These are phyloP conservation scores for Rhyacophila evoluta DNA, from an alignment of 2,888 invertebrate genomes.

Conservation along the genomic window DNA sequence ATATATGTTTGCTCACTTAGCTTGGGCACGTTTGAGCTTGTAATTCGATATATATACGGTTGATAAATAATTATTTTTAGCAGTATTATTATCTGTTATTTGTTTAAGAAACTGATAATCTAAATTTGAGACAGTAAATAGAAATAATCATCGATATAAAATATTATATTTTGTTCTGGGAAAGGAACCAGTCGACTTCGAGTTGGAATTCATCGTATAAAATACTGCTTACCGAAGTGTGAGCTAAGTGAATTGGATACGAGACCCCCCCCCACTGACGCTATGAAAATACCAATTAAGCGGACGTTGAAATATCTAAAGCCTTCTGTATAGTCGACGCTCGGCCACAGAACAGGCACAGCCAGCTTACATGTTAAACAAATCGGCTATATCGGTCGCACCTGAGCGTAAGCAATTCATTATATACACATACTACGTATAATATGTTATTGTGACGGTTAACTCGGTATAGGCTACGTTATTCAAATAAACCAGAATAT, in stretches of 20 bases:
- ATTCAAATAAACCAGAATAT: not conserved
- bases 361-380: not conserved
- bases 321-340: slow-evolving; percentile 48
- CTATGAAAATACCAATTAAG: slow-evolving; percentile 55
- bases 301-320: slow-evolving; percentile 54
- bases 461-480: not conserved
- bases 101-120: too few relatives aligned
- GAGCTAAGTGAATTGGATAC: slow-evolving; percentile 53
- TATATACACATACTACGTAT: not conserved
- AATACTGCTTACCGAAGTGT: slow-evolving; percentile 45
- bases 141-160: too few relatives aligned
- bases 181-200: not conserved
- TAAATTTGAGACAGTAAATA: not conserved
- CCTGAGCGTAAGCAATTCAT: slow-evolving; percentile 14
- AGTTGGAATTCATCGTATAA: slow-evolving; percentile 35
- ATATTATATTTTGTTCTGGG: not conserved
- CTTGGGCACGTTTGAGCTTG: too few relatives aligned
- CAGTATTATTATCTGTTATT: too few relatives aligned
- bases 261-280: slow-evolving; percentile 51
- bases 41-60: too few relatives aligned
- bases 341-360: not conserved
- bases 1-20: too few relatives aligned
- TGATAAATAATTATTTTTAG: too few relatives aligned
- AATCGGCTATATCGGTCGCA: slow-evolving; percentile 4
- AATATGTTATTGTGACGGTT: not conserved